Conservation (phyloP, 2,888 invertebrate genomes). For the Hoplodrina ambigua region DNA sequence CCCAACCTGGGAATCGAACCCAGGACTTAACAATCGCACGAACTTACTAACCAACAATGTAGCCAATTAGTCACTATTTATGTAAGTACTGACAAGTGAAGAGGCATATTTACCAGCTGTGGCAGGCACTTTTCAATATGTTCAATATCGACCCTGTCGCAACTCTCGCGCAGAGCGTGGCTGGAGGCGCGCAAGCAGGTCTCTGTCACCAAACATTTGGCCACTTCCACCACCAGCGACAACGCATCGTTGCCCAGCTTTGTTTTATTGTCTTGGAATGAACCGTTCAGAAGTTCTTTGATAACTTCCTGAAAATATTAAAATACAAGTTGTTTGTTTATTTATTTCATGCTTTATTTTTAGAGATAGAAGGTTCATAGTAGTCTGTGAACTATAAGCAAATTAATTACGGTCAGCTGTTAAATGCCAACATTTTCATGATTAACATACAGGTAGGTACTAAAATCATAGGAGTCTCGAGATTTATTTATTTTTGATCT, state of each 20-base stretch:
- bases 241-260: conserved; percentile 89
- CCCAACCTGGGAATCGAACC: too few species aligned
- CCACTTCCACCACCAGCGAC: conserved; percentile 88
- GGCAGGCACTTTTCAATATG: conserved; percentile 90
- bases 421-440: not conserved
- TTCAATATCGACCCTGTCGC: conserved; percentile 85
- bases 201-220: conserved; percentile 89
- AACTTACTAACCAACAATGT: too few species aligned
- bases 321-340: conserved; percentile 14
- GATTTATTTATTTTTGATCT: not conserved
- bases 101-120: conserved; percentile 84
- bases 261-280: conserved; percentile 89
- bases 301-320: conserved; percentile 83
- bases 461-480: not conserved
- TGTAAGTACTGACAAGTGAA: not conserved
- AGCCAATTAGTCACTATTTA: too few species aligned
- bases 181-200: conserved; percentile 88
- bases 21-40: too few species aligned
- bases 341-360: not conserved
- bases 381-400: not conserved
- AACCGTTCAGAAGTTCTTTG: conserved; percentile 88
- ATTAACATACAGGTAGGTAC: not conserved
- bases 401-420: not conserved
- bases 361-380: too few species aligned
- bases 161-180: conserved; percentile 85